These are phyloP conservation scores for Gasteruption jaculator DNA, from an alignment of 2,888 invertebrate genomes.

Conservation along the genomic window DNA sequence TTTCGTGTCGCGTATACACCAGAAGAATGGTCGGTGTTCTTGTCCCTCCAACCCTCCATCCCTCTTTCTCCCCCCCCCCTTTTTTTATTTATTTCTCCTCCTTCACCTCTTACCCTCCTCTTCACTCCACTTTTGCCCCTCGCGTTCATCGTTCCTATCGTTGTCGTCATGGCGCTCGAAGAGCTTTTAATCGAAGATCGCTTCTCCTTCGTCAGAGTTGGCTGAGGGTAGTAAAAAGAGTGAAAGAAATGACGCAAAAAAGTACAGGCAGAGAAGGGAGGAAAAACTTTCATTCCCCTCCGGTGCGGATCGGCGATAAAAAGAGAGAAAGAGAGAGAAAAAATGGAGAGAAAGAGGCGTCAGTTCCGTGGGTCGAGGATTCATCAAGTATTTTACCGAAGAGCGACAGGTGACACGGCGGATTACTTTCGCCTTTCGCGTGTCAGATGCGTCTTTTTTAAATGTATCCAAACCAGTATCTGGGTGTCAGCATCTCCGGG, in stretches of 20 bases:
- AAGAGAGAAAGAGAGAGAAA: constrained; percentile 14
- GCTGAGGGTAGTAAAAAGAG: constrained; percentile 15
- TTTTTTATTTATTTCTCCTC: too few species aligned
- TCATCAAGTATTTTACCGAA: constrained; percentile 27
- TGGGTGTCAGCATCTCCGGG: too few species aligned
- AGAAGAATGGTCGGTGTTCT: too few species aligned
- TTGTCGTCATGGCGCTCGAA: too few species aligned
- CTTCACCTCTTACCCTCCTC: too few species aligned
- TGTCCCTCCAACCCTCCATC: too few species aligned
- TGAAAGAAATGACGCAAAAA: constrained; percentile 12
- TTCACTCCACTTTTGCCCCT: too few species aligned
- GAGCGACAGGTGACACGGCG: constrained; percentile 31
- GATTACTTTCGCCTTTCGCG: constrained; percentile 32
- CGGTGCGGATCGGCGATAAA: constrained; percentile 24
- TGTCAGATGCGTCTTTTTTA: too few species aligned
- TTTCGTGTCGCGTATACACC: too few species aligned
- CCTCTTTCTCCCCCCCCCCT: too few species aligned
- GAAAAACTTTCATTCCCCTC: constrained; percentile 9
- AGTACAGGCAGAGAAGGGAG: constrained; percentile 7
- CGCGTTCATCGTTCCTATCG: too few species aligned
- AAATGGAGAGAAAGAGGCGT: constrained; percentile 1
- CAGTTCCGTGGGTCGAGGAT: constrained; percentile 23
- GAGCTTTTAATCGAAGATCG: constrained; percentile 31
- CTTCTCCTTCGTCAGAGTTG: constrained; percentile 16
- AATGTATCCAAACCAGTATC: too few species aligned